These are phyloP conservation scores for Leptodactylus fallax DNA, from an alignment of 2,797 vertebrate genomes.

Conservation along the genomic window DNA sequence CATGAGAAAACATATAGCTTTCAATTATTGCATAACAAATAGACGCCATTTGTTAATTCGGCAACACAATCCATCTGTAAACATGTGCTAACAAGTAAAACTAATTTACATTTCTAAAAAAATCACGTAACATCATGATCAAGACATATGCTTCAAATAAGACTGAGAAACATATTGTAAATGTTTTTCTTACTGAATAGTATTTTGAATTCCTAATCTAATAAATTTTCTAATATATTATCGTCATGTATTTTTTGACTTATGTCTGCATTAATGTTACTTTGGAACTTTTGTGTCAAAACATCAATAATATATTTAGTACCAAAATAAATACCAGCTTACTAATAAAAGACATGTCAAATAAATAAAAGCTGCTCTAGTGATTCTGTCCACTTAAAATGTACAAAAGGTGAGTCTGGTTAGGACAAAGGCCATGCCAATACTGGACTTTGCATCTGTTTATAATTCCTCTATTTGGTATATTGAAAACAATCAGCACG, in stretches of 20 bases:
- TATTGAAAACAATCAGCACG: too few species aligned
- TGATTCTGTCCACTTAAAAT: slow-evolving; percentile 1
- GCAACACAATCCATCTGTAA: not conserved
- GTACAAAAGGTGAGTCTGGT: not conserved
- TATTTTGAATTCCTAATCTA: not conserved
- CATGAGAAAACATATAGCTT: slow-evolving; percentile 8
- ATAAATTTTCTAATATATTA: not conserved
- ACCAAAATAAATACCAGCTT: slow-evolving; percentile 39
- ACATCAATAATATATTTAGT: slow-evolving; percentile 18
- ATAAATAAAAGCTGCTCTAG: slow-evolving; percentile 23
- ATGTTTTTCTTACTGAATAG: not conserved
- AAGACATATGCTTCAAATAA: not conserved
- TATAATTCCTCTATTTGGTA: not conserved
- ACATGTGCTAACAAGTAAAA: not conserved
- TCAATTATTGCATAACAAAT: slow-evolving; percentile 2
- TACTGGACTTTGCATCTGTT: not conserved
- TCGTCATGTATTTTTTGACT: not conserved
- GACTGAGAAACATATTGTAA: not conserved
- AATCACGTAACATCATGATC: not conserved
- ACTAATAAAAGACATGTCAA: slow-evolving; percentile 4
- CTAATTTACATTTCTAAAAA: not conserved
- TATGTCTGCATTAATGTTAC: not conserved
- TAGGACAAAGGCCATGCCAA: not conserved
- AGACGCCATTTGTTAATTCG: not conserved
- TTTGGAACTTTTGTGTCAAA: slow-evolving; percentile 17